Evolutionary conservation across 2,888 invertebrate species (phyloP).

Genomic region (Crocallis elinguaria): DNA sequence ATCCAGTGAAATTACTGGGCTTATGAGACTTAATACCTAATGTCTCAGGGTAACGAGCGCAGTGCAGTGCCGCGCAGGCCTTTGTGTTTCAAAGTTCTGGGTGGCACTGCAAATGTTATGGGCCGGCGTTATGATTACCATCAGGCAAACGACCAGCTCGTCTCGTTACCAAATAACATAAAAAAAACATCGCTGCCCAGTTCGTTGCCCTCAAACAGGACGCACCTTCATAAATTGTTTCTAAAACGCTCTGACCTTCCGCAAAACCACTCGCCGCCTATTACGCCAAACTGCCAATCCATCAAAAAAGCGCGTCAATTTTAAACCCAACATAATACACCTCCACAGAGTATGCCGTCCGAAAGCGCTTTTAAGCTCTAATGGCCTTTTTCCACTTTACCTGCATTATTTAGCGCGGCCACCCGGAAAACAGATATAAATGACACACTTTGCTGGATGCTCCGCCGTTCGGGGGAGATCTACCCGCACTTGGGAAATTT

Average conservation of each 20-base stretch:
- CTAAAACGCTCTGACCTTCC: constrained; percentile 16
- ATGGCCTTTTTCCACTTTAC: constrained; percentile 54
- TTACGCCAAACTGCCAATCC: constrained; percentile 12
- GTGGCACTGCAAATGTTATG: too few species aligned
- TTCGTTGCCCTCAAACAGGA: background rate
- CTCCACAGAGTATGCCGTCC: constrained; percentile 26
- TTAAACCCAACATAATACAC: constrained; percentile 34
- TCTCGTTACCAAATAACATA: too few species aligned
- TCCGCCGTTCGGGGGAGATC: background rate
- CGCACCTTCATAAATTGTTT: constrained; percentile 5
- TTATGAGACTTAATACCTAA: too few species aligned
- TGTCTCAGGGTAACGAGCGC: too few species aligned
- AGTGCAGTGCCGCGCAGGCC: too few species aligned
- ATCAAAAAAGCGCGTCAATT: constrained; percentile 31
- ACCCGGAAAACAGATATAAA: constrained; percentile 62
- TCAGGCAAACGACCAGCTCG: too few species aligned
- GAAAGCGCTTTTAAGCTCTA: constrained; percentile 59
- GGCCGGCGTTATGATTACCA: too few species aligned
- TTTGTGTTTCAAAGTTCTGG: too few species aligned
- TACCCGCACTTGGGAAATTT: constrained; percentile 9
- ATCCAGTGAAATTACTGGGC: too few species aligned
- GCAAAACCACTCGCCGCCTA: constrained; percentile 5
- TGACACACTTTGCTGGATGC: constrained; percentile 49
- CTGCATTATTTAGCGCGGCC: constrained; percentile 61
- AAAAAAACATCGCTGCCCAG: background rate